Evolutionary conservation across 2,888 invertebrate species (phyloP).

Genomic region (Drosophila prostipennis): DNA sequence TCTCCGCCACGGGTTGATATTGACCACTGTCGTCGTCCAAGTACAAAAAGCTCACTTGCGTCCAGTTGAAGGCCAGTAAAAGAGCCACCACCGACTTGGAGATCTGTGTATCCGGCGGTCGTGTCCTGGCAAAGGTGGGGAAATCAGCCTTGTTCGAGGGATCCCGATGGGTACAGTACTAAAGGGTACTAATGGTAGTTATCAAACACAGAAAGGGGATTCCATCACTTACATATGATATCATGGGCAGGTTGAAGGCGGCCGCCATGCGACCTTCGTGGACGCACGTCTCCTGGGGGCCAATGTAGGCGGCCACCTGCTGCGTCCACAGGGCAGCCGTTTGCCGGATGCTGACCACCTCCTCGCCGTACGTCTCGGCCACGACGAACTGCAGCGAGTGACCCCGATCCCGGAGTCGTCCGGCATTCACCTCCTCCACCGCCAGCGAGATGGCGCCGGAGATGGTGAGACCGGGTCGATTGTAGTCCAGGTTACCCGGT

Average conservation of each 20-base stretch:
- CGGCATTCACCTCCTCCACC: constrained; percentile 91
- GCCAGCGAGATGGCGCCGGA: constrained; percentile 95
- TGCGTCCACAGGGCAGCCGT: constrained; percentile 93
- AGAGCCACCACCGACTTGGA: constrained; percentile 96
- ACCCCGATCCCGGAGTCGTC: constrained; percentile 86
- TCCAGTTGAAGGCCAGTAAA: constrained; percentile 94
- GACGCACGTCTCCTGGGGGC: constrained; percentile 92
- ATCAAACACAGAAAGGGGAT: background rate
- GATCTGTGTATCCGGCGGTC: constrained; percentile 96
- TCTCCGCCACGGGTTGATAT: constrained; percentile 91
- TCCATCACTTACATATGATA: constrained; percentile 93
- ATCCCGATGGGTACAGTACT: constrained; percentile 95
- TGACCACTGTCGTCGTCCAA: constrained; percentile 90
- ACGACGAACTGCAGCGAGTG: constrained; percentile 92
- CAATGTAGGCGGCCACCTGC: constrained; percentile 94
- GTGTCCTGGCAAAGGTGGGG: constrained; percentile 95
- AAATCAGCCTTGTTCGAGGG: constrained; percentile 94
- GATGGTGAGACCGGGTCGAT: constrained; percentile 89
- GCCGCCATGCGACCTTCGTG: constrained; percentile 97
- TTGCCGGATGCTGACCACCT: constrained; percentile 92
- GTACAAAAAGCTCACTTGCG: constrained; percentile 93
- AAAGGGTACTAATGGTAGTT: constrained; percentile 8
- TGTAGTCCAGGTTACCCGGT: constrained; percentile 91
- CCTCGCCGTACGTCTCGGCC: constrained; percentile 96
- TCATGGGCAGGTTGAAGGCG: constrained; percentile 97